Evolutionary conservation across 2,888 invertebrate genomes (phyloP), one percentile per base, ranked within the genome.

Genomic region (Geophilus truncorum): DNA sequence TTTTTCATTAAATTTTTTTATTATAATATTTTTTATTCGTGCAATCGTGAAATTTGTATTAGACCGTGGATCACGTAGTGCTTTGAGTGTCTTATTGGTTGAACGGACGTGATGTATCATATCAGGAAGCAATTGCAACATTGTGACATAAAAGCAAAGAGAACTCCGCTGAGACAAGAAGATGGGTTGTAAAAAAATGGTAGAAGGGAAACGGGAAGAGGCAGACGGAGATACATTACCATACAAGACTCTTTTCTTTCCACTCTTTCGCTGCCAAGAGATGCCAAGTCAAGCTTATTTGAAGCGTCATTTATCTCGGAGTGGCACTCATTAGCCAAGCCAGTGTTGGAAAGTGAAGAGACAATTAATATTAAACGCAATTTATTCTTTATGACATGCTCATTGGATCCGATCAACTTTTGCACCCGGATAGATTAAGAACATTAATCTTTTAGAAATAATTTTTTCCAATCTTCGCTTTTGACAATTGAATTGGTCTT

Each of bases 31-130:
- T 12, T 25, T 62, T 62, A 10, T 25, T 62, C 9, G 25, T 25
- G 25, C 25, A 25, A 62, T 62, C 62, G 2, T 25, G 62, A 23
- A 62, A 62, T 62, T 62, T 25, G 28, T 15, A 62, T 62, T 62
- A 62, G 3, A 10, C 62, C 28, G 15, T 25, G 62, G 62, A 62
- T 62, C 62, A 62, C 62, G 62, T 62, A 62, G 62, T 25, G 62
- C 25, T 62, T 62, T 62, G 62, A 62, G 62, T 62, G 62, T 62
- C 62, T 62, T 62, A 62, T 62, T 62, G 62, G 62, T 23, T 62
- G 62, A 62, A 62, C 25, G 25, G 62, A 62, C 62, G 62, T 62
- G 62, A 62, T 62, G 62, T 62, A 62, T 62, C 62, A 62, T 21
- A 57, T 57, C 57, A 21, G 57, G 57, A 57, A 57, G 57, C 57